A percentile compares a stretch with the other conserved stretches of the same genome.
Conservation (phyloP, 2,888 invertebrate genomes). For the Smittia aterrima region DNA sequence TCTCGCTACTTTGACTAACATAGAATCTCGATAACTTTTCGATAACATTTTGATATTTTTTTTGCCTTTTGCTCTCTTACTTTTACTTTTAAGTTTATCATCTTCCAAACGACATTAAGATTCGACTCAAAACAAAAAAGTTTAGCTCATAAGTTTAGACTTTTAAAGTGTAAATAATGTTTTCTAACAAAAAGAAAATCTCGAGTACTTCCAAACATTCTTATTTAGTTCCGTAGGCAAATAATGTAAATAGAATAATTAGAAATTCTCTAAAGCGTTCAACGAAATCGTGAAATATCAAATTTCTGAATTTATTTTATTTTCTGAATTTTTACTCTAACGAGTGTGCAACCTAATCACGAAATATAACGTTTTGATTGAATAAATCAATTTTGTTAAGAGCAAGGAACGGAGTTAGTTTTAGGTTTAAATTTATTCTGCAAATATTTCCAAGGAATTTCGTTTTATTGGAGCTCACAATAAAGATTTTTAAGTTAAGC, state of each 20-base stretch:
- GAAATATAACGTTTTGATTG: background rate
- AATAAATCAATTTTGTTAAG: background rate
- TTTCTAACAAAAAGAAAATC: background rate
- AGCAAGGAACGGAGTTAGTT: too few relatives aligned
- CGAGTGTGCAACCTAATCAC: slow-evolving; percentile 1
- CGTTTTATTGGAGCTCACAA: too few relatives aligned
- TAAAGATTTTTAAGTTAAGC: too few relatives aligned
- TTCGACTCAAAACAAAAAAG: slow-evolving; percentile 16
- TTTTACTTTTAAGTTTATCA: background rate
- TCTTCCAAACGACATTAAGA: slow-evolving; percentile 5
- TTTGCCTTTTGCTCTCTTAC: background rate
- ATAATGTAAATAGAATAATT: background rate
- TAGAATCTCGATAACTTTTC: slow-evolving; percentile 27
- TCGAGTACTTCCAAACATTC: slow-evolving; percentile 26
- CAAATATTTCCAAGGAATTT: too few relatives aligned
- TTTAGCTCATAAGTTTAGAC: background rate
- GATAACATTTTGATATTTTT: slow-evolving; percentile 14
- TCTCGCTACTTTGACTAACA: slow-evolving; percentile 12
- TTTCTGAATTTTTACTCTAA: background rate
- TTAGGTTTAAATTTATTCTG: too few relatives aligned
- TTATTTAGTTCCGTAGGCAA: background rate
- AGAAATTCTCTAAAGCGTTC: too few relatives aligned
- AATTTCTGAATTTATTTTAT: background rate
- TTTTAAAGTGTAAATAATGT: background rate
- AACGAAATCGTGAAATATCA: background rate